A percentile compares a stretch with the other conserved stretches of the same genome.
Evolutionary conservation across 2,888 invertebrate genomes (phyloP).

Genomic region (Trypoxylon attenuatum): DNA sequence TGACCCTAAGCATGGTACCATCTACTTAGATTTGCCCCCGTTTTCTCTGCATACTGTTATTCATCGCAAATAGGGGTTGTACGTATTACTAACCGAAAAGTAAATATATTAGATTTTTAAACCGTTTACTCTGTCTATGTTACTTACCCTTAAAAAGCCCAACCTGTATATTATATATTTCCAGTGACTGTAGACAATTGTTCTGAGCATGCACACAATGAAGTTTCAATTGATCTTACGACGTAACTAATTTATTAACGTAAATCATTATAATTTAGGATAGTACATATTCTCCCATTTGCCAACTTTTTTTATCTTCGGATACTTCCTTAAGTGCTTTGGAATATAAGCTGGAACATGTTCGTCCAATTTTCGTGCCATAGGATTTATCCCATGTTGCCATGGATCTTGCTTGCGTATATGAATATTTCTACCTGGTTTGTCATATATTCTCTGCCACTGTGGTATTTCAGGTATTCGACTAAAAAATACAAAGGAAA

Average conservation of each 20-base stretch:
- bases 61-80: background rate
- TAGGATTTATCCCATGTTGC: conserved; percentile 80
- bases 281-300: conserved; percentile 83
- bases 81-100: background rate
- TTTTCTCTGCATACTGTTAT: conserved; percentile 20
- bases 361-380: conserved; percentile 80
- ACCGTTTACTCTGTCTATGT: too few relatives aligned
- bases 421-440: conserved; percentile 81
- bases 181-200: too few relatives aligned
- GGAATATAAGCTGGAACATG: conserved; percentile 83
- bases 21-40: conserved; percentile 10
- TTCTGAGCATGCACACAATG: background rate
- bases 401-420: conserved; percentile 84
- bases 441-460: conserved; percentile 91
- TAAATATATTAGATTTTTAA: too few relatives aligned
- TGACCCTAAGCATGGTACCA: background rate
- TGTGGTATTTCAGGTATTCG: conserved; percentile 82
- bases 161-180: too few relatives aligned
- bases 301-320: conserved; percentile 76
- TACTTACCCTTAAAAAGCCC: too few relatives aligned
- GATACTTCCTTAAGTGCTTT: conserved; percentile 78
- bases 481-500: conserved; percentile 53
- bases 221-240: background rate
- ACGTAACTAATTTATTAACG: conserved; percentile 1
- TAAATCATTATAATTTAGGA: conserved; percentile 73